Percentiles rank a stretch among this genome's conserved stretches.
Conservation (phyloP, 2,888 invertebrate genomes). For the Catocala nupta region DNA sequence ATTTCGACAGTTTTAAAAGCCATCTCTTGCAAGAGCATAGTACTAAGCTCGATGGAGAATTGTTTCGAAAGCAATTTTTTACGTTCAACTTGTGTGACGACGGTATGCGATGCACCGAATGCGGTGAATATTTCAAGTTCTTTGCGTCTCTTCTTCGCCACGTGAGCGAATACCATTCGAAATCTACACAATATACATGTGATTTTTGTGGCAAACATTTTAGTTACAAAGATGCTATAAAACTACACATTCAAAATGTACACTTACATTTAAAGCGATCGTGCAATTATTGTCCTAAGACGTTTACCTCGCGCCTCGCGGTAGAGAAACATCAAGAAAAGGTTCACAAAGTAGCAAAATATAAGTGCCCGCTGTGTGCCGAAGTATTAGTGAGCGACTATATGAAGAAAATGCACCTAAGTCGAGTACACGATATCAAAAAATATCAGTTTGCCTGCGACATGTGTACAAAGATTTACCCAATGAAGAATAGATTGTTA, state of each 20-base stretch:
- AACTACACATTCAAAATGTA: no score
- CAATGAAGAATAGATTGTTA: no score
- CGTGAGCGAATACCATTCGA: constrained; percentile 57
- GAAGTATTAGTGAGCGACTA: no score
- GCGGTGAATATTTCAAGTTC: constrained; percentile 57
- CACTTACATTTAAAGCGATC: no score
- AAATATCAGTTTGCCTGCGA: no score
- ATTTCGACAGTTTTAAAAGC: no score
- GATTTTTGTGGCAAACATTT: constrained; percentile 64
- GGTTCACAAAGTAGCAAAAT: constrained; percentile 27
- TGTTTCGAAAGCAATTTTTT: constrained; percentile 43
- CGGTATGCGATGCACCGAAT: constrained; percentile 58
- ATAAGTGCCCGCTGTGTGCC: constrained; percentile 26
- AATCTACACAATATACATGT: constrained; percentile 55
- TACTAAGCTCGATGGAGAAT: constrained; percentile 40
- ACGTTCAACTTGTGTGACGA: constrained; percentile 61
- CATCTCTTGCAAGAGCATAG: no score
- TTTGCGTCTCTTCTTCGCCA: constrained; percentile 62
- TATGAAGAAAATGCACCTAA: no score
- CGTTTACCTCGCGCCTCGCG: constrained; percentile 18
- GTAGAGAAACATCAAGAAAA: constrained; percentile 30
- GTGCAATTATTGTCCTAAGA: constrained; percentile 34
- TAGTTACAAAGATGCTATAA: constrained; percentile 55
- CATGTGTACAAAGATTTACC: no score
- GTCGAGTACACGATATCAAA: no score